Evolutionary conservation across 2,797 vertebrate genomes (phyloP).

Genomic region (Alcedo atthis): DNA sequence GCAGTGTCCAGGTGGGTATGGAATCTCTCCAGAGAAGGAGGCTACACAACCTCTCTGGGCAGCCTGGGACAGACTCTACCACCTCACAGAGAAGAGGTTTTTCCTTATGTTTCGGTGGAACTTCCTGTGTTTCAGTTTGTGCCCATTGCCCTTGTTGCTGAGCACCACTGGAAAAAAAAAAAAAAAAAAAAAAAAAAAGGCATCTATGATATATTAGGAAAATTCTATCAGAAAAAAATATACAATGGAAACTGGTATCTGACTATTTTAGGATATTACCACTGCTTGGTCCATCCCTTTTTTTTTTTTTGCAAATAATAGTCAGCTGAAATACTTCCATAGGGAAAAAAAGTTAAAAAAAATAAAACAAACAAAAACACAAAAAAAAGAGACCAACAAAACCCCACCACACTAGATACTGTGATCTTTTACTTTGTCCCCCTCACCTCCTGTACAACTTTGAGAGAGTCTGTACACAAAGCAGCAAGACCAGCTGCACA

Average conservation of each 20-base stretch:
- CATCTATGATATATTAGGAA: background rate
- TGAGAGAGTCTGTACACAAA: accelerated
- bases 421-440: accelerated
- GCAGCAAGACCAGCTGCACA: background rate
- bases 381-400: too few relatives aligned
- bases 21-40: background rate
- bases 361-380: too few relatives aligned
- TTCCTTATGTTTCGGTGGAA: background rate
- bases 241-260: background rate
- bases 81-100: background rate
- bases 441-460: background rate
- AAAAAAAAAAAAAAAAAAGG: background rate
- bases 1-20: background rate
- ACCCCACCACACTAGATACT: too few relatives aligned
- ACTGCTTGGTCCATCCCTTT: background rate
- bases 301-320: background rate
- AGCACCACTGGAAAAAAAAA: background rate
- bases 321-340: background rate
- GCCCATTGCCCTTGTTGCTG: background rate
- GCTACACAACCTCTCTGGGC: background rate
- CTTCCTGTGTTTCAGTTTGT: background rate
- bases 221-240: background rate
- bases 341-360: background rate
- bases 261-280: background rate
- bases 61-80: background rate